phyloP scores from a whole-genome alignment of 2,888 invertebrate species.

The Tortricodes alternella region DNA sequence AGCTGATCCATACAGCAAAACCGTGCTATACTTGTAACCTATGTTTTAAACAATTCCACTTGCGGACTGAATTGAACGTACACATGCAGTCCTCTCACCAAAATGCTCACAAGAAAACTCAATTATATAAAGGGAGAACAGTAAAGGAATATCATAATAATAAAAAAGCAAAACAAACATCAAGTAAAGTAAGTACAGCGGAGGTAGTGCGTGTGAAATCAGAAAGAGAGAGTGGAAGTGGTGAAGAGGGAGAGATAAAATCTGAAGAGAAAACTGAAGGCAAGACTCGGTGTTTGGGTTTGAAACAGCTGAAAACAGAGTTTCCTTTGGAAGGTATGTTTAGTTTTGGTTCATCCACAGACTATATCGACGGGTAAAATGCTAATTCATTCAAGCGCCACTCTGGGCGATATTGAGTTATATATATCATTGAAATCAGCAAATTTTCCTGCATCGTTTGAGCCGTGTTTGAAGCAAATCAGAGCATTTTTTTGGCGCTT shows the following conservation, averaged over 20 bases:
- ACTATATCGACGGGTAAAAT: too few species aligned
- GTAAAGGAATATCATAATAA: too few species aligned
- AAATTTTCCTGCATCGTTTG: too few species aligned
- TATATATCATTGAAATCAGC: too few species aligned
- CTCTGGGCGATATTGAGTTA: too few species aligned
- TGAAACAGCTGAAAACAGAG: neutral
- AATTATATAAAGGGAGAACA: neutral
- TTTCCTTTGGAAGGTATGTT: too few species aligned
- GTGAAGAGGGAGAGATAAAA: neutral
- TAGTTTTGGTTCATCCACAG: too few species aligned
- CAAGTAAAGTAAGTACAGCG: neutral
- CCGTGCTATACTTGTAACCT: neutral
- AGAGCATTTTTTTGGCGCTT: too few species aligned
- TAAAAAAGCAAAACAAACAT: neutral
- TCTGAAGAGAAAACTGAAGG: neutral
- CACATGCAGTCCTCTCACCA: neutral
- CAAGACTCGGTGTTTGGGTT: neutral
- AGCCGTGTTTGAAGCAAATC: too few species aligned
- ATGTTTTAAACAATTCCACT: neutral
- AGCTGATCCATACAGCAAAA: neutral
- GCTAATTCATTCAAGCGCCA: too few species aligned
- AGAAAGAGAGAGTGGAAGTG: neutral
- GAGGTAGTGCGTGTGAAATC: neutral
- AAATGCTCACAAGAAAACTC: neutral
- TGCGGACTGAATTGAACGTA: neutral